Base-by-base conservation (phyloP, 2,888 invertebrate species). In the Gerosis bhagava region DNA sequence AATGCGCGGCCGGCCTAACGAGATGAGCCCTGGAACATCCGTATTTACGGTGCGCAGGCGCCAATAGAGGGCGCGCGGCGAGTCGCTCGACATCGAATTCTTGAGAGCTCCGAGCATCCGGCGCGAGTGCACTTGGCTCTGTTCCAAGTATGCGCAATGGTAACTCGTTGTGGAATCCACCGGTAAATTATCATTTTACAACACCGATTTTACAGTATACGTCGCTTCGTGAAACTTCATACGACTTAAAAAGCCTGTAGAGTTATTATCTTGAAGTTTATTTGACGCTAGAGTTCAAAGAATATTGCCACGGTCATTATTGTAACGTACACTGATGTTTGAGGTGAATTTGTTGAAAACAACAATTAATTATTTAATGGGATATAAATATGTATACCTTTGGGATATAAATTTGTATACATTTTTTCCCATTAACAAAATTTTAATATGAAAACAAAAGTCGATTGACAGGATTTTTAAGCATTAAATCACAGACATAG, bases 111-210 rank as follows among this genome's bases (percentile, higher is more conserved):
- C 58, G 59, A 70, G 74, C 67, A 77, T 79, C 77, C 78, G 77
- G 70, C 62, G 59, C 51, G 57, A 71, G 65, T 83, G 83, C 83
- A 83, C 49, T 60, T 83, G 84, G 84, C 76, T n/a, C 10, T 3
- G 7, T 5, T 64, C 70, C 68, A 70, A 64, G 11, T 57, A 66
- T 67, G 60, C 73, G 73, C 73, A 58, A 63, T 60, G 74, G 75
- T 73, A 72, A 70, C 68, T 56, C 65, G 59, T 60, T 68, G 66
- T 70, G 77, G 75, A 75, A 74, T 73, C 69, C 69, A 66, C 70
- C 64, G 57, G 59, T 56, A 63, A 66, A 69, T 65, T 59, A 62
- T 62, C 47, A 63, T 67, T 68, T 73, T 69, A 73, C 65, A 65
- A 62, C 62, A 57, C 53, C 62, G 60, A 62, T 61, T 57, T 44